Percentiles rank a stretch among this genome's conserved stretches.
These are phyloP conservation scores for Mesembrinibis cayennensis DNA, from an alignment of 2,113 vertebrate genomes.

Conservation along the genomic window DNA sequence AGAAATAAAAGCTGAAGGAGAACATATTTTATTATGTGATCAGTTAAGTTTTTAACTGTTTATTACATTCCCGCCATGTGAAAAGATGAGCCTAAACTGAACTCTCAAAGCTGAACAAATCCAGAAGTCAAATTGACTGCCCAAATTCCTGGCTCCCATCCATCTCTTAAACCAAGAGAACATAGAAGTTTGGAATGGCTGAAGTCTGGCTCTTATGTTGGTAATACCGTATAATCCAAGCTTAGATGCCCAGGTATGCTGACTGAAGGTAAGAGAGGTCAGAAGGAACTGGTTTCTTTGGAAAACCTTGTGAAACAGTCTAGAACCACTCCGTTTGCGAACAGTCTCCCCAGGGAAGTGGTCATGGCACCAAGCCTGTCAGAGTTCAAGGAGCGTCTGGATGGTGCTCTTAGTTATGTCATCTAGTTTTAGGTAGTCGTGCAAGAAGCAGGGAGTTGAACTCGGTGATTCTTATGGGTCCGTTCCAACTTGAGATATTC, in stretches of 20 bases:
- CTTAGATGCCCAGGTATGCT: background rate
- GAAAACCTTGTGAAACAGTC: background rate
- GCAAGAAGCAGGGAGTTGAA: background rate
- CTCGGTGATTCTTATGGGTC: background rate
- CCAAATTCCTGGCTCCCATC: background rate
- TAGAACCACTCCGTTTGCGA: background rate
- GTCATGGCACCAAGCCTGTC: rapidly evolving
- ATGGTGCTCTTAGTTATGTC: rapidly evolving
- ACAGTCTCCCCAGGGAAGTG: background rate
- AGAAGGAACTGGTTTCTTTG: background rate
- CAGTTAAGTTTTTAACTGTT: background rate
- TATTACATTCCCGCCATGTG: background rate
- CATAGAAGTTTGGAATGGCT: background rate
- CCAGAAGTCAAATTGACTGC: background rate
- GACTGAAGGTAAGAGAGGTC: background rate
- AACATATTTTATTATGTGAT: background rate
- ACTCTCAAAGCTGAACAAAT: background rate
- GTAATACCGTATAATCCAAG: background rate
- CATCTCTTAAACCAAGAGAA: background rate
- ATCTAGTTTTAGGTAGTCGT: background rate
- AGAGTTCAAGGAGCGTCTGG: background rate
- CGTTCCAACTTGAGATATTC: background rate
- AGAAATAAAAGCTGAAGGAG: background rate
- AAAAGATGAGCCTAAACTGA: background rate
- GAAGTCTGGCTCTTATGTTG: background rate